Evolutionary conservation across 2,113 vertebrate genomes (phyloP), one percentile per base, ranked within the genome.

Genomic region (Empidonax alnorum): DNA sequence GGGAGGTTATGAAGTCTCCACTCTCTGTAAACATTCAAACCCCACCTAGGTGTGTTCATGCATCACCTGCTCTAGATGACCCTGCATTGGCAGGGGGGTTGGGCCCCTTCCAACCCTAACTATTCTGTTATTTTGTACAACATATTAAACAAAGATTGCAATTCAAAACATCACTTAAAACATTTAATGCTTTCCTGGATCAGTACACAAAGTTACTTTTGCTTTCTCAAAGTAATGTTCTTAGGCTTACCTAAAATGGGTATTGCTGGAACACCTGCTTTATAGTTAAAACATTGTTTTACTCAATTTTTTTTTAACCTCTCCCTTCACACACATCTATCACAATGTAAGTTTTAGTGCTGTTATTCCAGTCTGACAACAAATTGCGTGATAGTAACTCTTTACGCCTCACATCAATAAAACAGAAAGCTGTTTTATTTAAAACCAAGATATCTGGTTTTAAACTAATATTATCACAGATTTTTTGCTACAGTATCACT

Each of bases 331-430:
- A 44, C 7, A 65, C 4, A 18, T 7, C 23, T 79, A 39, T 27
- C 53, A 68, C 35, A 90, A 52, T 2, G 0, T 16, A 62, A 63
- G 3, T 31, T 84, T 82, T 31, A 74, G 66, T 37, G 16, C 23
- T 44, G 25, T 22, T 55, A 50, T 33, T 81, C 19, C 65, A 46
- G 22, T 42, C 49, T 17, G 39, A 52, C 9, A 71, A 55, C 30
- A 28, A 79, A 25, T 4, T 4, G 4, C 16, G 24, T 3, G 11
- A 35, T 11, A 39, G 0, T 55, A 1, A 7, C 9, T 52, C 72
- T 79, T 73, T 33, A 49, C 20, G 30, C 14, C 17, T 84, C 30
- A 69, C 6, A 50, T 3, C 41, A 33, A 27, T 46, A 49, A 58
- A 71, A 59, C 1, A 72, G 30, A 79, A 84, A 76, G 22, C 31